These are phyloP conservation scores for Pangasianodon gigas DNA, from an alignment of 2,113 vertebrate species.

Conservation along the genomic window DNA sequence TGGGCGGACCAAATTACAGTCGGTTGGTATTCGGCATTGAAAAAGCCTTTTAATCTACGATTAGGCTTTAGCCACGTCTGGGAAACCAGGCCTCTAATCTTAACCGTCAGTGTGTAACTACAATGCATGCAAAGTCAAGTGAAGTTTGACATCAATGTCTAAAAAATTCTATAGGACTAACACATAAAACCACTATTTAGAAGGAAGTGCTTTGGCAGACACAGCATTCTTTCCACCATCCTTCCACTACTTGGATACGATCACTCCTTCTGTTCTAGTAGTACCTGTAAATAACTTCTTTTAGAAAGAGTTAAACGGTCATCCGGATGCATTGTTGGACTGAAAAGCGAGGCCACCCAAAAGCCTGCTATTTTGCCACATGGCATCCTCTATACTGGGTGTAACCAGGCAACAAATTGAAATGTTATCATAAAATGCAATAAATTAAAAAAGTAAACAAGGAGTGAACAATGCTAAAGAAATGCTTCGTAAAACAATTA, in stretches of 20 bases:
- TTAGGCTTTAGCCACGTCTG: constrained; percentile 2
- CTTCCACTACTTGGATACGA: constrained; percentile 51
- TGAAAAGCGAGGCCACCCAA: constrained; percentile 23
- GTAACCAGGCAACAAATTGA: constrained; percentile 41
- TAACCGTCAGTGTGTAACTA: background rate
- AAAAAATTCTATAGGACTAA: constrained; percentile 1
- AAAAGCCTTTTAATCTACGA: background rate
- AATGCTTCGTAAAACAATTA: background rate
- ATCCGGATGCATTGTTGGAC: constrained; percentile 42
- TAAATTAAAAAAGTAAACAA: constrained; percentile 30
- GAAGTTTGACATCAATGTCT: background rate
- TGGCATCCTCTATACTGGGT: background rate
- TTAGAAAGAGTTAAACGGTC: constrained; percentile 12
- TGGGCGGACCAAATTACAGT: constrained; percentile 10
- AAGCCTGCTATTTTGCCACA: constrained; percentile 27
- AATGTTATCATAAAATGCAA: constrained; percentile 30
- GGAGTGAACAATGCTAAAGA: background rate
- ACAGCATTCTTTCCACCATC: constrained; percentile 49
- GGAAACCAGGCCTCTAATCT: background rate
- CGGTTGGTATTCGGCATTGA: background rate
- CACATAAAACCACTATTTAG: constrained; percentile 28
- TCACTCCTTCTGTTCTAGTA: constrained; percentile 24
- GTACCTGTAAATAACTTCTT: constrained; percentile 57
- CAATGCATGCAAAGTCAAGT: background rate
- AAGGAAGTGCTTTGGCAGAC: constrained; percentile 22